phyloP scores from a whole-genome alignment of 2,113 vertebrate species.

The Muscicapa adusta region DNA sequence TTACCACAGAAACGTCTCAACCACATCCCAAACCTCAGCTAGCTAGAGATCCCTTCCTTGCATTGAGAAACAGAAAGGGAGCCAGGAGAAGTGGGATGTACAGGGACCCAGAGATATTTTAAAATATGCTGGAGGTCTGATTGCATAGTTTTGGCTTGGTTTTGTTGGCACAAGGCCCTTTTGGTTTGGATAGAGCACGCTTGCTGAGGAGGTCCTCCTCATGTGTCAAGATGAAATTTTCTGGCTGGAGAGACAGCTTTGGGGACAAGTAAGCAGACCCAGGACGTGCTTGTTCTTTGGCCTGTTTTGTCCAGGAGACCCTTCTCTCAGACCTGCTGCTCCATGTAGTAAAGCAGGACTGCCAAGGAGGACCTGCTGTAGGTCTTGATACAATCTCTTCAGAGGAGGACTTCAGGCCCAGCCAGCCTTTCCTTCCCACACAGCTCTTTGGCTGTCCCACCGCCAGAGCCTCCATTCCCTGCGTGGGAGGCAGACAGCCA shows the following conservation, averaged over 20 bases:
- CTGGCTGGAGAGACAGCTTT: background rate
- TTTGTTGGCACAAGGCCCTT: conserved; percentile 27
- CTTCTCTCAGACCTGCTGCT: background rate
- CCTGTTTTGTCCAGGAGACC: background rate
- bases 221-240: background rate
- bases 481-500: background rate
- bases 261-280: background rate
- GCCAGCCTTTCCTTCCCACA: background rate
- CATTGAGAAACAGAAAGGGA: background rate
- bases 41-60: background rate
- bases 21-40: background rate
- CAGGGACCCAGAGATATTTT: conserved; percentile 31
- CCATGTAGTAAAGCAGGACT: background rate
- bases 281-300: background rate
- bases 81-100: background rate
- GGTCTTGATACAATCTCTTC: background rate
- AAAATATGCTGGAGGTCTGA: background rate
- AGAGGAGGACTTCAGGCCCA: background rate
- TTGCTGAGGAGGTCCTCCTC: background rate
- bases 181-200: background rate
- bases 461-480: background rate
- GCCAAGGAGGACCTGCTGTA: background rate
- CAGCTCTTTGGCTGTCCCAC: background rate
- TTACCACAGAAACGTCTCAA: background rate
- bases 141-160: conserved; percentile 17